phyloP scores from a whole-genome alignment of 2,888 invertebrate genomes.

The Lamellibrachia satsuma region DNA sequence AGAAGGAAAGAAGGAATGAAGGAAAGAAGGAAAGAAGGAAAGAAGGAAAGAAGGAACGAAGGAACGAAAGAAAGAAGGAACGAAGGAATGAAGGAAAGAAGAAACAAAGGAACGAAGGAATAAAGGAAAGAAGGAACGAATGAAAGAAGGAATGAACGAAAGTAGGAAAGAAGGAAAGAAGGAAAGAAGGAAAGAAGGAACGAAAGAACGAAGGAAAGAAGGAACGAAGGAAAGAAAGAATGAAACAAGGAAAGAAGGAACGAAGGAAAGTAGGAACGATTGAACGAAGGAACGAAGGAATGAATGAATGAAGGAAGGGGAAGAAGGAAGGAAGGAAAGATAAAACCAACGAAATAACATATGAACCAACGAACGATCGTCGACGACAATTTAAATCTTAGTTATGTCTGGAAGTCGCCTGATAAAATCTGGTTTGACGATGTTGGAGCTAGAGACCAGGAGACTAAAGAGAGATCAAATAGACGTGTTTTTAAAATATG shows the following conservation, averaged over 20 bases:
- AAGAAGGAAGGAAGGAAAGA: no score
- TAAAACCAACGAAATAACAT: no score
- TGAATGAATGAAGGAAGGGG: background rate
- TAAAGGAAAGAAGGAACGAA: background rate
- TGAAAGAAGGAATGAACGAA: background rate
- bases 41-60: background rate
- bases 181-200: background rate
- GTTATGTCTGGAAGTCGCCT: no score
- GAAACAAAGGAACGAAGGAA: background rate
- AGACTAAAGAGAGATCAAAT: no score
- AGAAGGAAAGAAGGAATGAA: background rate
- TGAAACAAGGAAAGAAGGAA: no score
- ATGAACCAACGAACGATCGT: no score
- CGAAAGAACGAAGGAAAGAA: background rate
- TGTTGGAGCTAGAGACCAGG: no score
- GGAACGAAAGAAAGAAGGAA: background rate
- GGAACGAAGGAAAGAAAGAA: no score
- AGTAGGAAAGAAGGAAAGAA: background rate
- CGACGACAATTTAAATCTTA: no score
- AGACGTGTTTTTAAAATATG: no score
- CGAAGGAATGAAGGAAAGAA: no score
- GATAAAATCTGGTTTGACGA: no score
- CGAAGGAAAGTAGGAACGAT: background rate
- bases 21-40: background rate
- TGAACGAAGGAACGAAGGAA: background rate